Conservation (phyloP, 23 tunicate genomes). For the Halocynthia roretzi region DNA sequence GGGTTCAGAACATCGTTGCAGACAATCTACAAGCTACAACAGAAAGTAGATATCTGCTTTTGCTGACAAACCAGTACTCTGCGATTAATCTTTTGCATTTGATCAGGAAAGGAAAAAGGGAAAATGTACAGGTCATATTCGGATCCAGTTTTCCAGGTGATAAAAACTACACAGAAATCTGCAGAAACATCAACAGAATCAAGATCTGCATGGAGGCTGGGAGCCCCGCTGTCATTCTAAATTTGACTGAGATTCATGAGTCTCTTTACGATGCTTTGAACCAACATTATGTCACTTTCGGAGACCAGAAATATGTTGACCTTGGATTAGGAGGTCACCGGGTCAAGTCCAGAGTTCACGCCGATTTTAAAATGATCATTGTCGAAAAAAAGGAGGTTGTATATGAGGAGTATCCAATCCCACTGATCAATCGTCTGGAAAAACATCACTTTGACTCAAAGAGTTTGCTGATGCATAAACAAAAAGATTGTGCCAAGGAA, state of each 20-base stretch:
- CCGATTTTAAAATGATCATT: constrained; percentile 30
- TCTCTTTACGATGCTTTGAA: constrained; percentile 57
- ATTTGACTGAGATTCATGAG: constrained; percentile 40
- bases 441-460: constrained; percentile 33
- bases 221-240: constrained; percentile 33
- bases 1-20: constrained; percentile 4
- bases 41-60: constrained; percentile 44
- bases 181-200: constrained; percentile 47
- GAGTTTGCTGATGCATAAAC: constrained; percentile 20
- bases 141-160: constrained; percentile 59
- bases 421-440: constrained; percentile 48
- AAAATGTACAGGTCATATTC: constrained; percentile 21
- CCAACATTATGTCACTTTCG: constrained; percentile 54
- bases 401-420: constrained; percentile 46
- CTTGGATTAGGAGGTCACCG: constrained; percentile 61
- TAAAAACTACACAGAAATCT: constrained; percentile 40
- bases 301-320: constrained; percentile 58
- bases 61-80: constrained; percentile 54
- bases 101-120: constrained; percentile 3
- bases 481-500: background rate
- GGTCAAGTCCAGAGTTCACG: constrained; percentile 46
- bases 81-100: constrained; percentile 31
- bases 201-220: constrained; percentile 67
- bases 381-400: constrained; percentile 47
- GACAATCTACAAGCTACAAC: constrained; percentile 21